Percentiles rank a stretch among this genome's conserved stretches.
phyloP scores from a whole-genome alignment of 2,888 invertebrate species.

The Pogonocherus hispidulus region DNA sequence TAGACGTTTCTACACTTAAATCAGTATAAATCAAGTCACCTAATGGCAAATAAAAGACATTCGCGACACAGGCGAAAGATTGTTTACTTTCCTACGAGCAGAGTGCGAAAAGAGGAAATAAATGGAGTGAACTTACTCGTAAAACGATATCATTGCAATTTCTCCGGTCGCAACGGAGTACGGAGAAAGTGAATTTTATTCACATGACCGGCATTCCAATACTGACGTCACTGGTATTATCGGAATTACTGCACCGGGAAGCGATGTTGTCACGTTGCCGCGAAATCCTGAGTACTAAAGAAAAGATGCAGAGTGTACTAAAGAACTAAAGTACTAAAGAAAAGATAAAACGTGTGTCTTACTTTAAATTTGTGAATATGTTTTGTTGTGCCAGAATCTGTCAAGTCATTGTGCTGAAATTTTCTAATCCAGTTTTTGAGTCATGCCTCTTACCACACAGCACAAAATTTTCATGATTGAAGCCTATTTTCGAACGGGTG shows the following conservation, averaged over 20 bases:
- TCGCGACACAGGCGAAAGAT: background rate
- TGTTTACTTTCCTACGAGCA: constrained; percentile 8
- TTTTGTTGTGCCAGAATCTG: no score
- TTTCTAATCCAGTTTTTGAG: no score
- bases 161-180: constrained; percentile 23
- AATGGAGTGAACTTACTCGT: background rate
- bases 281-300: no score
- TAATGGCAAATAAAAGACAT: background rate
- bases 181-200: constrained; percentile 27
- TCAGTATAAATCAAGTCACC: background rate
- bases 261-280: background rate
- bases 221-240: background rate
- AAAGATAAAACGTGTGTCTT: no score
- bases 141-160: constrained; percentile 26
- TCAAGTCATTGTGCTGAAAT: no score
- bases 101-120: constrained; percentile 10
- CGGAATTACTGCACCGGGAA: background rate
- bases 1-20: background rate
- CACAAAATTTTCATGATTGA: no score
- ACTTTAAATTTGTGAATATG: no score
- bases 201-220: constrained; percentile 13
- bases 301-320: no score
- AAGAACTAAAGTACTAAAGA: no score
- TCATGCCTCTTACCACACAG: no score
- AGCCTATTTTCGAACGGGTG: no score